These are phyloP conservation scores for Harpegnathos saltator DNA, from an alignment of 1,140 invertebrate genomes.

Conservation along the genomic window DNA sequence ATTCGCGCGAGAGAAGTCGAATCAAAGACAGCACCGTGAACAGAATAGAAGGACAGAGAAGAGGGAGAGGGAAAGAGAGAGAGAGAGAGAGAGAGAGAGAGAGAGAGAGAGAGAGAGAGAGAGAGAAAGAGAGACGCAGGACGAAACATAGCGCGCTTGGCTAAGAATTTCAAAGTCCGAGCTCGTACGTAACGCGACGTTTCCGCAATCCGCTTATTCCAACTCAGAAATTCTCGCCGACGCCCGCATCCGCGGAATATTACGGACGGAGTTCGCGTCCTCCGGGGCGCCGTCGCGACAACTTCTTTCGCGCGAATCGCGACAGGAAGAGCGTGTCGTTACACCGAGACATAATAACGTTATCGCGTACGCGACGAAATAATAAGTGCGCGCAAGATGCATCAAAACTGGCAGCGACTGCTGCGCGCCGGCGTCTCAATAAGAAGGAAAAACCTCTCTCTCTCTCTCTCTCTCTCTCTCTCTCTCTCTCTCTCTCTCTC, in stretches of 20 bases:
- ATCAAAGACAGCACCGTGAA: not conserved
- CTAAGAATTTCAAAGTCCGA: constrained; percentile 50
- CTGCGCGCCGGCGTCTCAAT: constrained; percentile 56
- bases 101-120: too few relatives aligned
- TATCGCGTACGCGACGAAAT: constrained; percentile 6
- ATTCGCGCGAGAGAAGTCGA: constrained; percentile 13
- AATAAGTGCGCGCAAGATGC: constrained; percentile 33
- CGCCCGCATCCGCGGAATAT: not conserved
- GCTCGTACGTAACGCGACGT: constrained; percentile 42
- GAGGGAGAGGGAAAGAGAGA: too few relatives aligned
- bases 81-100: too few relatives aligned
- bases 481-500: too few relatives aligned
- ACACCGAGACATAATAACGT: constrained; percentile 58
- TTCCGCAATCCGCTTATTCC: constrained; percentile 58
- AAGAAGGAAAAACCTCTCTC: constrained; percentile 62
- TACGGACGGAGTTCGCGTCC: not conserved
- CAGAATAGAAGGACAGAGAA: constrained; percentile 11
- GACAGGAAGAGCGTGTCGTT: not conserved
- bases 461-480: not conserved
- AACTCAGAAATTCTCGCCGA: constrained; percentile 32
- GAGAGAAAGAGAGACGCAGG: too few relatives aligned
- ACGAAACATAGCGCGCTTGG: not conserved
- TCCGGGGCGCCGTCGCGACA: not conserved
- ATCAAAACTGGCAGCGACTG: constrained; percentile 17
- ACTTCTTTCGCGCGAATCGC: constrained; percentile 19